Base-by-base conservation (phyloP, 2,888 invertebrate genomes). In the Agonopterix heracliana region DNA sequence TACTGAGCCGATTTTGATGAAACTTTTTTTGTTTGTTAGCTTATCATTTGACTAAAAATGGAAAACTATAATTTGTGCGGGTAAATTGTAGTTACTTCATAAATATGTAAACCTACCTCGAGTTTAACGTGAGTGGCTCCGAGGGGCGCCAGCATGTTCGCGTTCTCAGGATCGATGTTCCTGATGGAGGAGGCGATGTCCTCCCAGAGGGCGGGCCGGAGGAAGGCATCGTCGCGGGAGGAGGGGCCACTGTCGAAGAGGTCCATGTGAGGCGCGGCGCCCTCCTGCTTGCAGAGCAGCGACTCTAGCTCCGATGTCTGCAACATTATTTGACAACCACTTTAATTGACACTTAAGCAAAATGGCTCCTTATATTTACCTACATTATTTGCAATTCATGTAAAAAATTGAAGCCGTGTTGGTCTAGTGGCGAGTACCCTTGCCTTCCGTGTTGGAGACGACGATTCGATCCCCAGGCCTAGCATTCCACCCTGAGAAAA, bases 141-240 rank as follows among this genome's bases (percentile, higher is more conserved):
- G 61, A 92, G 81, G 48, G 93, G 90, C 56, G 93, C 93, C 63
- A 96, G 87, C 94, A 96, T 95, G 69, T 95, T 94, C 48, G 96
- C 95, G 76, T 96, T 96, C 78, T 96, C 96, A 34, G 96, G 95
- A 78, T 96, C 96, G 72, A 96, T 93, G 81, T 96, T 96, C 75
- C 95, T 93, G 81, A 96, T 95, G 71, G 95, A 95, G 78, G 95
- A 95, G 58, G 96, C 94, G 75, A 96, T 96, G 89, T 96, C 96
- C 85, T 96, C 96, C 96, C 96, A 96, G 41, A 96, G 90, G 35
- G 95, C 95, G 43, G 96, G 96, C 66, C 95, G 93, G 62, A 95
- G 92, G 85, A 95, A 96, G 48, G 94, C 94, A 85, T 96, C 96
- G 82, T 96, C 96, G 78, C 94, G 74, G 81, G 90, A 84, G 55